These are phyloP conservation scores for Dipodomys spectabilis DNA, from an alignment of 2,113 vertebrate genomes.

Conservation along the genomic window DNA sequence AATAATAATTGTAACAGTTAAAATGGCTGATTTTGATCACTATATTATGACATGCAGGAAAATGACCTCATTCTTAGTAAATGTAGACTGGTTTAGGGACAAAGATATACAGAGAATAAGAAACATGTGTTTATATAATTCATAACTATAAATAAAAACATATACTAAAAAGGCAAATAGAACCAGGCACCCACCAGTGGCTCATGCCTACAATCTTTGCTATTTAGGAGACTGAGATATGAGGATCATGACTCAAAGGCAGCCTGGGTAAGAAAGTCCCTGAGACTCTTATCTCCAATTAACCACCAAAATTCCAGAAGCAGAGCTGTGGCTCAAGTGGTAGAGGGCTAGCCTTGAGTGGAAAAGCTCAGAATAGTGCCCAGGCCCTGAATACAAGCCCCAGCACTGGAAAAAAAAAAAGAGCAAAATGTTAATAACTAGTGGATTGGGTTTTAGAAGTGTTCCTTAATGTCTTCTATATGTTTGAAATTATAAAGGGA, in stretches of 20 bases:
- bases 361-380: no score
- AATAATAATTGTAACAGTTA: neutral
- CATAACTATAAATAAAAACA: neutral
- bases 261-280: no score
- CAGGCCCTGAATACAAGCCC: no score
- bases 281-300: no score
- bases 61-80: constrained; percentile 44
- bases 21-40: neutral
- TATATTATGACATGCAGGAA: neutral
- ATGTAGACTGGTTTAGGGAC: constrained; percentile 8
- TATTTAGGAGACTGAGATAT: no score
- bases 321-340: no score
- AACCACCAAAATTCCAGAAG: no score
- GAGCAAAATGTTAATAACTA: constrained; percentile 13
- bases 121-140: neutral
- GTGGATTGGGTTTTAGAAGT: neutral
- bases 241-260: no score
- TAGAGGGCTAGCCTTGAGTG: no score
- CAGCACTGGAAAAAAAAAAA: no score
- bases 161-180: constrained; percentile 2
- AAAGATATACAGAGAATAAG: neutral
- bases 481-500: constrained; percentile 40
- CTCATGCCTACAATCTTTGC: no score
- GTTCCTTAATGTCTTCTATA: neutral
- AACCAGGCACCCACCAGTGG: no score